A percentile compares a stretch with the other conserved stretches of the same genome.
These are phyloP conservation scores for Hoplias malabaricus DNA, from an alignment of 2,113 vertebrate species.

Conservation along the genomic window DNA sequence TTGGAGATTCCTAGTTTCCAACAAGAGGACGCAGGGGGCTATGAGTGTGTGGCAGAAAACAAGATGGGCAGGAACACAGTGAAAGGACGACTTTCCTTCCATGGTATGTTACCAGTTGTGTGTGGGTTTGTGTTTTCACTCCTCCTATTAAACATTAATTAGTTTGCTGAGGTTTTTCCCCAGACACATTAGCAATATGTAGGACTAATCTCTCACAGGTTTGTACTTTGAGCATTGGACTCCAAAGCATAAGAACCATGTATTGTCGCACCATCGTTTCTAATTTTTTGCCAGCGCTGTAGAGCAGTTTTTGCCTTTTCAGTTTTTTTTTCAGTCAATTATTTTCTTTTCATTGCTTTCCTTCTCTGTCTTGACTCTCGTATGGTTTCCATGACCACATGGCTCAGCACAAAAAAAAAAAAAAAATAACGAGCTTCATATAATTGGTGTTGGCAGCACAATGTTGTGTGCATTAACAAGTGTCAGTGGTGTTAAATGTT, in stretches of 20 bases:
- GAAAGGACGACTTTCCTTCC: conserved; percentile 87
- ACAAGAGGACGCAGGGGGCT: conserved; percentile 88
- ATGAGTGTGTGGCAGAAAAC: conserved; percentile 92
- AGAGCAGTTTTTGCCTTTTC: conserved; percentile 17
- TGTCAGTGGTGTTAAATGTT: conserved; percentile 51
- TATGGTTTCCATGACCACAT: conserved; percentile 47
- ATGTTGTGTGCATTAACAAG: conserved; percentile 57
- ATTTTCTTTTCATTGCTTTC: conserved; percentile 40
- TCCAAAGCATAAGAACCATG: not conserved
- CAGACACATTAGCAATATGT: not conserved
- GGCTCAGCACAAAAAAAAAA: conserved; percentile 45
- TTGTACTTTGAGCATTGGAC: not conserved
- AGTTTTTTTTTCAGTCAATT: conserved; percentile 35
- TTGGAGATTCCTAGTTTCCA: conserved; percentile 94
- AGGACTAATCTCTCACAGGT: not conserved
- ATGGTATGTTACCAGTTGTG: conserved; percentile 69
- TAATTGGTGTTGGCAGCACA: conserved; percentile 64
- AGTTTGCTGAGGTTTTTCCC: not conserved
- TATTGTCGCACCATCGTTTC: conserved; percentile 12
- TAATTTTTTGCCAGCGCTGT: conserved; percentile 7
- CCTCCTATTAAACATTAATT: not conserved
- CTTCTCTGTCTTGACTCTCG: conserved; percentile 39
- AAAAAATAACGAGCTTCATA: conserved; percentile 56
- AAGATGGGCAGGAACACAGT: conserved; percentile 88
- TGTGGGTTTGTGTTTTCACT: not conserved